These are phyloP conservation scores for Fukomys damarensis DNA, from an alignment of 2,113 vertebrate genomes.

Conservation along the genomic window DNA sequence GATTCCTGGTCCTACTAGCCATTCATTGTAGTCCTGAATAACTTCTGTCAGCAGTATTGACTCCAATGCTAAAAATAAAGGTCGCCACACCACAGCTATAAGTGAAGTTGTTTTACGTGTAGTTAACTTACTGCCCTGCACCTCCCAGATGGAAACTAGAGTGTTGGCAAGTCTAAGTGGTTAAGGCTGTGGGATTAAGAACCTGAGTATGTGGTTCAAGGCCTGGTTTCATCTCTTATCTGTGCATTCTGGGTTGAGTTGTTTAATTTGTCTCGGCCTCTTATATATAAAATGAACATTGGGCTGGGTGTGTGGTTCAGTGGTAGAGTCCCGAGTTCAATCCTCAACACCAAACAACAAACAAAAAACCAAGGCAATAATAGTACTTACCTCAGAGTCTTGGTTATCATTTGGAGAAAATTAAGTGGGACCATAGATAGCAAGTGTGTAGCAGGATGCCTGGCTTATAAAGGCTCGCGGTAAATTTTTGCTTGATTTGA, in stretches of 20 bases:
- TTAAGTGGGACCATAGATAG: neutral
- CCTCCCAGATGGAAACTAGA: constrained; percentile 5
- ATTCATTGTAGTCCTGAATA: constrained; percentile 55
- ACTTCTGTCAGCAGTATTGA: constrained; percentile 56
- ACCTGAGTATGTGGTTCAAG: neutral
- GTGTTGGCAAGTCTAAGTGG: neutral
- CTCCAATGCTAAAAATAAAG: constrained; percentile 72
- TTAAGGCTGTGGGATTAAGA: neutral
- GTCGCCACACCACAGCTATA: constrained; percentile 2
- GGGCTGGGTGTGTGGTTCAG: neutral
- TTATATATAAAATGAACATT: neutral
- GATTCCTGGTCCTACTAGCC: neutral
- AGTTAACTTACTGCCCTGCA: constrained; percentile 33
- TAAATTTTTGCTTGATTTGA: neutral
- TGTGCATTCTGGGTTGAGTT: neutral
- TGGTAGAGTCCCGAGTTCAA: neutral
- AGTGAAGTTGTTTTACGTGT: constrained; percentile 55
- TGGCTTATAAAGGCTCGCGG: neutral
- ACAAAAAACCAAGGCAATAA: neutral
- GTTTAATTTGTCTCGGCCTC: neutral
- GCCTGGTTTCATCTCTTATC: neutral
- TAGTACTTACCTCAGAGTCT: neutral
- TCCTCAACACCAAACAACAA: neutral
- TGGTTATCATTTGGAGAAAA: neutral
- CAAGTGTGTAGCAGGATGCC: neutral